Evolutionary conservation across 1,140 invertebrate genomes (phyloP).

Genomic region (Zaprionus ornatus): DNA sequence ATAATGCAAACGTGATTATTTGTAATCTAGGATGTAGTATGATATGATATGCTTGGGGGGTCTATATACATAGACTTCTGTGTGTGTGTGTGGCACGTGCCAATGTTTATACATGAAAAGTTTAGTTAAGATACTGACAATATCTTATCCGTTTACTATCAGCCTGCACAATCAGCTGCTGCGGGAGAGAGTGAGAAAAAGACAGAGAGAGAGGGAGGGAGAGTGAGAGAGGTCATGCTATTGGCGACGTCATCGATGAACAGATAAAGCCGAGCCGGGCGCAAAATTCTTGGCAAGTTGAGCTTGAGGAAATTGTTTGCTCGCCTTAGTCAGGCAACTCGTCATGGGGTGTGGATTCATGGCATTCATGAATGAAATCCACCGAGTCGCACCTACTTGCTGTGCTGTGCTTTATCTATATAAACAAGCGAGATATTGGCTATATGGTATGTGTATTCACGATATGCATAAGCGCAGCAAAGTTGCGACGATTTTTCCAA

Average conservation of each 20-base stretch:
- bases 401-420: conserved; percentile 62
- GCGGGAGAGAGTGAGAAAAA: conserved; percentile 47
- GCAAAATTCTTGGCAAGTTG: not conserved
- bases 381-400: conserved; percentile 56
- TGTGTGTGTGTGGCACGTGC: conserved; percentile 59
- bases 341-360: conserved; percentile 47
- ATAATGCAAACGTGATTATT: conserved; percentile 65
- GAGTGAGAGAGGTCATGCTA: conserved; percentile 18
- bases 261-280: conserved; percentile 27
- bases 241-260: conserved; percentile 63
- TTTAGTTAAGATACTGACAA: conserved; percentile 78
- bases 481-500: not conserved
- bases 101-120: conserved; percentile 57
- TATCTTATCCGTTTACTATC: conserved; percentile 78
- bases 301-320: conserved; percentile 38
- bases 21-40: conserved; percentile 46
- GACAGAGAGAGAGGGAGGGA: conserved; percentile 19
- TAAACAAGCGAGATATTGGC: conserved; percentile 69
- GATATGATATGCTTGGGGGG: conserved; percentile 33
- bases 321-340: conserved; percentile 40
- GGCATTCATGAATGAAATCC: conserved; percentile 72
- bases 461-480: conserved; percentile 49
- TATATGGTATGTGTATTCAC: conserved; percentile 28
- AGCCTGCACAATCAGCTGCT: conserved; percentile 73
- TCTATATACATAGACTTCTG: conserved; percentile 10